Percentiles rank a stretch among this genome's conserved stretches.
phyloP scores from a whole-genome alignment of 2,113 vertebrate species.

The Limnothrissa miodon region DNA sequence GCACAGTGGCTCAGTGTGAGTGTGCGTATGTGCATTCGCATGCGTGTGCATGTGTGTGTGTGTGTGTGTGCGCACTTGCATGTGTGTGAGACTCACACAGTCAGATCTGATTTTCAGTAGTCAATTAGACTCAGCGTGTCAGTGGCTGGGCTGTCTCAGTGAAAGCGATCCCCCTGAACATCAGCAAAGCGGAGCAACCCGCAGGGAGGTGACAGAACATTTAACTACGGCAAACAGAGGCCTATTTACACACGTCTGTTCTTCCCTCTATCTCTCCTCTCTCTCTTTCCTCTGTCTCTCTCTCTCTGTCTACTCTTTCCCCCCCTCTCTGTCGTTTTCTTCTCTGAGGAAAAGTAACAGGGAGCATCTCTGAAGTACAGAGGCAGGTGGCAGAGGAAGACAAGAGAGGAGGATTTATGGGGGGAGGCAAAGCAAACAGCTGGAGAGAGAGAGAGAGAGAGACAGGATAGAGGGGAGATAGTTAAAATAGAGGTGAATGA shows the following conservation, averaged over 20 bases:
- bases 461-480: neutral
- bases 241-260: conserved; percentile 21
- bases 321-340: neutral
- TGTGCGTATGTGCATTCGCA: neutral
- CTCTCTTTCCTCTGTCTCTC: neutral
- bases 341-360: conserved; percentile 36
- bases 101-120: conserved; percentile 36
- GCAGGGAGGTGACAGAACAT: conserved; percentile 30
- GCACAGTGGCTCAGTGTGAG: neutral
- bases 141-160: neutral
- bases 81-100: conserved; percentile 17
- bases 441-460: conserved; percentile 40
- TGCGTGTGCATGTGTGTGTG: neutral
- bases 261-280: neutral
- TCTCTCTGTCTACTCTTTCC: neutral
- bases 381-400: neutral
- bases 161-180: neutral
- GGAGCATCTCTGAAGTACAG: conserved; percentile 6
- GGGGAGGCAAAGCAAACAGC: conserved; percentile 36
- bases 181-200: neutral
- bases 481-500: neutral
- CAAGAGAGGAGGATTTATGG: conserved; percentile 4
- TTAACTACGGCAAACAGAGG: conserved; percentile 30
- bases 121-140: conserved; percentile 32
- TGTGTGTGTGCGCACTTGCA: neutral